Conservation (phyloP, 1,140 invertebrate genomes). For the Drosophila leontia region DNA sequence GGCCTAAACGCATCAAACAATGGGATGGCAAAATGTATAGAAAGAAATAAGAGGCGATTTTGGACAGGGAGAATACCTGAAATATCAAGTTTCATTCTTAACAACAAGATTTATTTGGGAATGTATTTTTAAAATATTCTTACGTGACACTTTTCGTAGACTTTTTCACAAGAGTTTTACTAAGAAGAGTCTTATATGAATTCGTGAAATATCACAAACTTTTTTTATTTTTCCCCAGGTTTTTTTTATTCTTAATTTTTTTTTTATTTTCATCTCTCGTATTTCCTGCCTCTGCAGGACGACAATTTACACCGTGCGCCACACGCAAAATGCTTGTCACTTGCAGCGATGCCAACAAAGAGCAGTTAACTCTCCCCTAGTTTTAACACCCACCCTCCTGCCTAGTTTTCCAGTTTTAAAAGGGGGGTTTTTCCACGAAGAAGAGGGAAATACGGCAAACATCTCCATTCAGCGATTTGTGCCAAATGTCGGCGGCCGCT, state of each 20-base stretch:
- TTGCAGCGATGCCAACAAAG: slow-evolving; percentile 77
- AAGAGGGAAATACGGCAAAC: slow-evolving; percentile 13
- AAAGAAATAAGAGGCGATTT: background rate
- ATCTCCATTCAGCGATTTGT: slow-evolving; percentile 74
- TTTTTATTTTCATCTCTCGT: background rate
- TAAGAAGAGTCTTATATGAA: background rate
- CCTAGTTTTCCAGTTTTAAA: background rate
- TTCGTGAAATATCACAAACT: too few relatives aligned
- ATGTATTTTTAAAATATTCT: too few relatives aligned
- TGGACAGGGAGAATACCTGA: background rate
- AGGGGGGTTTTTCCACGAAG: background rate
- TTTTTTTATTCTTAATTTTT: background rate
- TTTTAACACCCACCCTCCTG: background rate
- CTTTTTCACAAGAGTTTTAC: too few relatives aligned
- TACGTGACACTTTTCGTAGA: background rate
- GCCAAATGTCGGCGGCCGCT: slow-evolving; percentile 70
- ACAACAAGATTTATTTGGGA: too few relatives aligned
- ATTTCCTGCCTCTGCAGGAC: slow-evolving; percentile 21
- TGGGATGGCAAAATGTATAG: background rate
- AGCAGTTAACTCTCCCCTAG: slow-evolving; percentile 18
- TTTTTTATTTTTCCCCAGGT: background rate
- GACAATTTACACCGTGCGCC: slow-evolving; percentile 76
- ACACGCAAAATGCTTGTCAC: slow-evolving; percentile 81
- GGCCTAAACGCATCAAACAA: slow-evolving; percentile 10
- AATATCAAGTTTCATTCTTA: background rate